These are phyloP conservation scores for Dicyrtoma fusca DNA, from an alignment of 2,888 invertebrate species.

Conservation along the genomic window DNA sequence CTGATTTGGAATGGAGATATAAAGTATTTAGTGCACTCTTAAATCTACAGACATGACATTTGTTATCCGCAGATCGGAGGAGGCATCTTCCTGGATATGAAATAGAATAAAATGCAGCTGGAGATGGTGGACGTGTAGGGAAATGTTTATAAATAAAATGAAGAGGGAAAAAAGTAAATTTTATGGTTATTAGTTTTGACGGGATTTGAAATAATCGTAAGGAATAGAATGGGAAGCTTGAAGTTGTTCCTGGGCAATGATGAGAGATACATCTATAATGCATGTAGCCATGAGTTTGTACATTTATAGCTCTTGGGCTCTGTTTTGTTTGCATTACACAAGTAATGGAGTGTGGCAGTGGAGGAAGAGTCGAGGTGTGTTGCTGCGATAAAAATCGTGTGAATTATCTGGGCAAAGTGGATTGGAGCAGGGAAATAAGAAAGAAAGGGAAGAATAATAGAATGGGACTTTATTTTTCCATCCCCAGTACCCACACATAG, in stretches of 20 bases:
- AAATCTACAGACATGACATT: too few relatives aligned
- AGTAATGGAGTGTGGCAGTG: not conserved
- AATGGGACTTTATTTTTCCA: slow-evolving; percentile 15
- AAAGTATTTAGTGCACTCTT: too few relatives aligned
- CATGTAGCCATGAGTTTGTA: not conserved
- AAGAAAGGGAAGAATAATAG: slow-evolving; percentile 7
- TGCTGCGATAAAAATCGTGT: not conserved
- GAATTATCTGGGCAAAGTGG: slow-evolving; percentile 15
- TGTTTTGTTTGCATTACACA: slow-evolving; percentile 4
- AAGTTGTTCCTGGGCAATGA: not conserved
- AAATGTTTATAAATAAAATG: not conserved
- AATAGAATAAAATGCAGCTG: too few relatives aligned
- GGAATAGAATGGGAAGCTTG: not conserved
- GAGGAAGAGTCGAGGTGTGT: not conserved
- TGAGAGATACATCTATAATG: not conserved
- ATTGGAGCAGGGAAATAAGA: slow-evolving; percentile 5
- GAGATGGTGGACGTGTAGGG: not conserved
- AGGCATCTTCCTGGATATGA: too few relatives aligned
- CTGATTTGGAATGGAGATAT: too few relatives aligned
- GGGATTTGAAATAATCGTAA: slow-evolving; percentile 7
- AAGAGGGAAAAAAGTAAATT: slow-evolving; percentile 17
- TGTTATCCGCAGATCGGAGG: too few relatives aligned
- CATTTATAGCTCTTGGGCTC: not conserved
- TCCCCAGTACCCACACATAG: not conserved
- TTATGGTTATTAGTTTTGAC: slow-evolving; percentile 6